Evolutionary conservation across 2,888 invertebrate genomes (phyloP), one percentile per base, ranked within the genome.

Genomic region (Ophion slaviceki): DNA sequence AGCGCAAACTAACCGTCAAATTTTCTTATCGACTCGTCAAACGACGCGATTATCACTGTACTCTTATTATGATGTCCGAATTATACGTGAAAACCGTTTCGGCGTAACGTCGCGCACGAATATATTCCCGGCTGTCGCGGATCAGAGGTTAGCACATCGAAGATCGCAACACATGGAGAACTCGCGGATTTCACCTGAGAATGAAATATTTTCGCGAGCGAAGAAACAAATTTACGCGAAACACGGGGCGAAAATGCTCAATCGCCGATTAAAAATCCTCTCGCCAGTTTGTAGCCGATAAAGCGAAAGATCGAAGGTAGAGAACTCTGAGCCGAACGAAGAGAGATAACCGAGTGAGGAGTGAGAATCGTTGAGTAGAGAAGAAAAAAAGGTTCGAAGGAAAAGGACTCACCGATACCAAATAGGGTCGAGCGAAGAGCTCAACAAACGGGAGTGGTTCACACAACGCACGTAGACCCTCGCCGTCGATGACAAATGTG

Each of bases 401-500:
- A 64, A 68, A 78, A 82, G 79, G 82, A 84, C 84, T 88, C 71
- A 86, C 83, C 67, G 75, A 75, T 79, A 57, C 57, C 72, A 53
- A 66, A 66, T 67, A 53, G 47, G 72, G 72, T 57, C 70, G 82
- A 67, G 70, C 72, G 53, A 72, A 64, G 64, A 66, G 47, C 67
- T 71, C 59, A 64, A 76, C 62, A 64, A 62, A 80, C 86, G 85
- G 88, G 88, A 86, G 84, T 86, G 86, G 87, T 88, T 87, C 77
- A 71, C 62, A 71, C 89, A 86, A 32, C 89, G 89, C 88, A 89
- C 90, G 89, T 87, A 89, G 87, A 47, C 53, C 32, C 61, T 80
- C 80, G 40, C 47, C 82, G 75, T 82, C 79, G 85, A 90, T 91
- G 92, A 92, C 91, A 90, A 92, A 92, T 90, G 91, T 92, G 87